A percentile compares a stretch with the other conserved stretches of the same genome.
phyloP scores from a whole-genome alignment of 2,113 vertebrate species.

The Ceyx cyanopectus region DNA sequence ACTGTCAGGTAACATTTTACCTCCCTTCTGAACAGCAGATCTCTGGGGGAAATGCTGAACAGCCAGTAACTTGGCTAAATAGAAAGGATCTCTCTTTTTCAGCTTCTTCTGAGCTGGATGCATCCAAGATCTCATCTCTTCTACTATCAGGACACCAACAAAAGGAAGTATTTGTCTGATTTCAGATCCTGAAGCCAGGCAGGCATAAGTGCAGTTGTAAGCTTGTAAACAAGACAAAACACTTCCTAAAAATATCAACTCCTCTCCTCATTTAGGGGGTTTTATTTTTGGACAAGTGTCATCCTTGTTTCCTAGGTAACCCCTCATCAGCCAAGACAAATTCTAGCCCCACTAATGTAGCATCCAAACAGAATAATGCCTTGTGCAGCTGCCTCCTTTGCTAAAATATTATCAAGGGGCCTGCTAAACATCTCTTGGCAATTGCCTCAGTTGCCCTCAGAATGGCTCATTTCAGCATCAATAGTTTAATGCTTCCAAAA shows the following conservation, averaged over 20 bases:
- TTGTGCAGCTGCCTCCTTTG: neutral
- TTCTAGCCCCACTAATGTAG: neutral
- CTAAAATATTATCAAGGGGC: neutral
- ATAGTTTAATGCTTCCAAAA: neutral
- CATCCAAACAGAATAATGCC: neutral
- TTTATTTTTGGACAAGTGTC: neutral
- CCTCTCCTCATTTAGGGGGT: neutral
- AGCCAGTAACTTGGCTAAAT: neutral
- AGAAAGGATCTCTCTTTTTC: neutral
- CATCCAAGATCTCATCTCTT: neutral
- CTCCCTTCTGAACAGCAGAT: neutral
- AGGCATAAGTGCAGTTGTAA: fast-evolving
- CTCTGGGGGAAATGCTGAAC: neutral
- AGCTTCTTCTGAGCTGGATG: neutral
- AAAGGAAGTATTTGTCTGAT: neutral
- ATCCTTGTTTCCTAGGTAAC: slow-evolving; percentile 9
- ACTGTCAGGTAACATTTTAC: neutral
- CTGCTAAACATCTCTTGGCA: neutral
- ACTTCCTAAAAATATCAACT: neutral
- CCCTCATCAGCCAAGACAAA: neutral
- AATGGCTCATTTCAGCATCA: neutral
- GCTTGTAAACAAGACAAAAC: neutral
- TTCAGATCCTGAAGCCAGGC: neutral
- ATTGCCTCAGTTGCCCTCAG: neutral
- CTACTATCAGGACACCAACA: neutral